Evolutionary conservation across 2,888 invertebrate species (phyloP), one percentile per base, ranked within the genome.

Genomic region (Leptinotarsa tumamoca): DNA sequence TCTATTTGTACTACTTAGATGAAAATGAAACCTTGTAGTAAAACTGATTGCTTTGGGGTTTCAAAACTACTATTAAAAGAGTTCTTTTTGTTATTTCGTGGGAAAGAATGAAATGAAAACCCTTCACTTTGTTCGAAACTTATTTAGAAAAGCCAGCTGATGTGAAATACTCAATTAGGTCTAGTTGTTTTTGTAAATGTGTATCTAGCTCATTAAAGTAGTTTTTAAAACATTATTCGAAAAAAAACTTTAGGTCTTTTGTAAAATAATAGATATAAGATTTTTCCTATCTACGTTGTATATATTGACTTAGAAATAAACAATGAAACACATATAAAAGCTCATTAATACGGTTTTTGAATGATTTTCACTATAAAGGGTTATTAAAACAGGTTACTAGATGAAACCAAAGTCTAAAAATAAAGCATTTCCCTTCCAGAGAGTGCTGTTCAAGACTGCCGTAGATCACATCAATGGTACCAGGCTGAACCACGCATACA

Each of bases 91-190:
- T 63, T 63, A 43, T 43, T n/a, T 27, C 15, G 27, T n/a, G 54
- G 54, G 3, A 15, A 21, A 21, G 5, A 15, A 14, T 58, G 15
- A 10, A 23, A 58, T 23, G 58, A 58, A 58, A 2, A 13, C 4
- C 58, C 23, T 13, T 14, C 15, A 23, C 21, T 23, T 58, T 21
- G 10, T 23, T 58, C 15, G 21, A 15, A 23, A 14, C 15, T 4
- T 17, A 33, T 33, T 63, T 33, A 5, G 4, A 33, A 63, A 18
- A 56, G n/a, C 68, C 68, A 68, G 68, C 68, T 52, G 68, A 68
- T 68, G 68, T 68, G 27, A 15, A 68, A 68, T 68, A 68, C 68
- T 68, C 68, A 27, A 52, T 21, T 51, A 68, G 43, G 27, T 68
- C 49, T 68, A 52, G 17, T 68, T 68, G 68, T 68, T 68, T 18